Percentiles rank a stretch among this genome's conserved stretches.
Evolutionary conservation across 2,113 vertebrate genomes (phyloP).

Genomic region (Neodon shergylaensis): DNA sequence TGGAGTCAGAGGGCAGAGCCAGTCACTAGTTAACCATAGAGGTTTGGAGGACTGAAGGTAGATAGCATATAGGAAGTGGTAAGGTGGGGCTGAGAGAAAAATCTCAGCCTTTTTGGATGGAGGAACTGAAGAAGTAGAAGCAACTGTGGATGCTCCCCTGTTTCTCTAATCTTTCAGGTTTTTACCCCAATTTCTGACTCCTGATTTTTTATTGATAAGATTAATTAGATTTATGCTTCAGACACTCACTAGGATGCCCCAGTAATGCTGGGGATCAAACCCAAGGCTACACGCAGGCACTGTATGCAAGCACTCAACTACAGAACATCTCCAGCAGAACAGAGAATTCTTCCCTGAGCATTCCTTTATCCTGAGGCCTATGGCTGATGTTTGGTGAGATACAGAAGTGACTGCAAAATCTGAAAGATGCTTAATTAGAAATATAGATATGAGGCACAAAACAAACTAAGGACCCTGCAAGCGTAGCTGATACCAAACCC

Average conservation of each 20-base stretch:
- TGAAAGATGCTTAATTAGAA: neutral
- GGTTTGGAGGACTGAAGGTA: too few species aligned
- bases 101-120: too few species aligned
- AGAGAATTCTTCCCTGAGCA: constrained; percentile 12
- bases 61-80: too few species aligned
- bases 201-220: too few species aligned
- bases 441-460: neutral
- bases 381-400: neutral
- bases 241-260: neutral
- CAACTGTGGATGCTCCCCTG: too few species aligned
- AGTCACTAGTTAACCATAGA: too few species aligned
- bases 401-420: neutral
- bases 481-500: neutral
- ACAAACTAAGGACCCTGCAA: constrained; percentile 40
- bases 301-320: constrained; percentile 28
- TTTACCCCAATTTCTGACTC: too few species aligned
- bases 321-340: constrained; percentile 19
- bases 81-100: too few species aligned
- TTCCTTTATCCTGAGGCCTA: constrained; percentile 46
- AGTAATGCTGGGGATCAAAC: neutral
- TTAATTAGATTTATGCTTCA: too few species aligned
- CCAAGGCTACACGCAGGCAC: neutral
- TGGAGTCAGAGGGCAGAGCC: too few species aligned
- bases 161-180: too few species aligned
- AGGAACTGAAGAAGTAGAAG: too few species aligned